Evolutionary conservation across 1,140 invertebrate genomes (phyloP).

Genomic region (Drosophila navojoa): DNA sequence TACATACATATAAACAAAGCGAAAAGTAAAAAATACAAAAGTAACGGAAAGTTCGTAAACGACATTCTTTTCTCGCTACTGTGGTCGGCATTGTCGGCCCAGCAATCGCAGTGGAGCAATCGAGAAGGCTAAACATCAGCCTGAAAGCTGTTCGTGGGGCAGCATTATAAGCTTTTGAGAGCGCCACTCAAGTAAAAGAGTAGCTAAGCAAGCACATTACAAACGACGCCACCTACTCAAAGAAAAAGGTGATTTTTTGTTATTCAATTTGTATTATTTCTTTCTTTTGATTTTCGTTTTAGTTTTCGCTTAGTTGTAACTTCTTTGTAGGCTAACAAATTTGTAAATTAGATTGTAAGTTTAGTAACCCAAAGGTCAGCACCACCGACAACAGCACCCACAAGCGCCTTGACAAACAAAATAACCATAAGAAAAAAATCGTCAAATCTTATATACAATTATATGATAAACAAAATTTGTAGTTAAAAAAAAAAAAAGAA

Average conservation of each 20-base stretch:
- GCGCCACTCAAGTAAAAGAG: constrained; percentile 27
- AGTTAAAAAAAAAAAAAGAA: constrained; percentile 19
- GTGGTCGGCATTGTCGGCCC: constrained; percentile 36
- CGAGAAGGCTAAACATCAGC: constrained; percentile 33
- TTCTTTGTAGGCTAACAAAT: constrained; percentile 55
- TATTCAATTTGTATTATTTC: constrained; percentile 61
- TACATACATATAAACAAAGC: constrained; percentile 22
- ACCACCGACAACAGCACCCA: constrained; percentile 17
- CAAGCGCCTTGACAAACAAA: constrained; percentile 34
- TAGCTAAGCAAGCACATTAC: constrained; percentile 45
- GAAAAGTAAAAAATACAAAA: constrained; percentile 46
- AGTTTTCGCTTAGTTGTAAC: constrained; percentile 61
- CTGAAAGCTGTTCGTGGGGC: constrained; percentile 18
- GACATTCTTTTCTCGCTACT: constrained; percentile 39
- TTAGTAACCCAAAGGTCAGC: constrained; percentile 31
- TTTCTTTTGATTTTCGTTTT: constrained; percentile 58
- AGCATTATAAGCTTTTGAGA: constrained; percentile 26
- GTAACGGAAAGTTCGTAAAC: constrained; percentile 54
- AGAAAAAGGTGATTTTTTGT: constrained; percentile 70
- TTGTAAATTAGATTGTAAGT: constrained; percentile 55
- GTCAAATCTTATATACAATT: constrained; percentile 16
- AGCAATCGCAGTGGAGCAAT: constrained; percentile 32
- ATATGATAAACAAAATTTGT: constrained; percentile 56
- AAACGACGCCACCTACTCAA: constrained; percentile 71
- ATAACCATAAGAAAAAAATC: constrained; percentile 35